These are phyloP conservation scores for Champsocephalus gunnari DNA, from an alignment of 2,797 vertebrate species.

Conservation along the genomic window DNA sequence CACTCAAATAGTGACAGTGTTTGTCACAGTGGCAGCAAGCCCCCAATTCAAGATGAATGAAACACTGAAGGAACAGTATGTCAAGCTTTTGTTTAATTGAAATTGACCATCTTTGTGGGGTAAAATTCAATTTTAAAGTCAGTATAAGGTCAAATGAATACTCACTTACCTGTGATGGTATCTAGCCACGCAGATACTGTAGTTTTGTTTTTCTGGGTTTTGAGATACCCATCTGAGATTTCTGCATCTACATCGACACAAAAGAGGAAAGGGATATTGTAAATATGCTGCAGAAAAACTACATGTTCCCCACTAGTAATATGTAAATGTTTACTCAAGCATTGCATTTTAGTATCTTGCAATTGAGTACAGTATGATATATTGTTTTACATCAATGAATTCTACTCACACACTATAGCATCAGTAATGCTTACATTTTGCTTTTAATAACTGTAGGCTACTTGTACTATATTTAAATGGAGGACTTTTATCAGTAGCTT, in stretches of 20 bases:
- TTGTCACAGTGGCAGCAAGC: constrained; percentile 3
- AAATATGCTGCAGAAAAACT: constrained; percentile 4
- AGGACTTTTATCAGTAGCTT: not conserved
- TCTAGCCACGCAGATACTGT: not conserved
- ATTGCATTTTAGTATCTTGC: not conserved
- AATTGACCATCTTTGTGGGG: not conserved
- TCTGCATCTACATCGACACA: not conserved
- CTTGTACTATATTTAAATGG: not conserved
- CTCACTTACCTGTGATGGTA: constrained; percentile 7
- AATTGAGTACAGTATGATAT: not conserved
- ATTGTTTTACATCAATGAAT: not conserved
- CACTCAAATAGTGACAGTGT: constrained; percentile 16
- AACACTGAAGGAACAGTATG: not conserved
- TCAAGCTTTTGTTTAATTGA: not conserved
- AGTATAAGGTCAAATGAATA: no score
- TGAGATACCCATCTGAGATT: constrained; percentile 18
- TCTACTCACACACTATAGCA: not conserved
- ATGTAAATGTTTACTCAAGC: not conserved
- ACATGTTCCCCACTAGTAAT: not conserved
- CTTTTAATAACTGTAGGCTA: not conserved
- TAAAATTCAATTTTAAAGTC: not conserved
- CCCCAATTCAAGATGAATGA: not conserved
- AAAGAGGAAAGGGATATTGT: constrained; percentile 9
- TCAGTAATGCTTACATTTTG: not conserved
- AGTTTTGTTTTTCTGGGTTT: not conserved